Evolutionary conservation across 2,113 vertebrate species (phyloP).

Genomic region (Hirundichthys speculiger): DNA sequence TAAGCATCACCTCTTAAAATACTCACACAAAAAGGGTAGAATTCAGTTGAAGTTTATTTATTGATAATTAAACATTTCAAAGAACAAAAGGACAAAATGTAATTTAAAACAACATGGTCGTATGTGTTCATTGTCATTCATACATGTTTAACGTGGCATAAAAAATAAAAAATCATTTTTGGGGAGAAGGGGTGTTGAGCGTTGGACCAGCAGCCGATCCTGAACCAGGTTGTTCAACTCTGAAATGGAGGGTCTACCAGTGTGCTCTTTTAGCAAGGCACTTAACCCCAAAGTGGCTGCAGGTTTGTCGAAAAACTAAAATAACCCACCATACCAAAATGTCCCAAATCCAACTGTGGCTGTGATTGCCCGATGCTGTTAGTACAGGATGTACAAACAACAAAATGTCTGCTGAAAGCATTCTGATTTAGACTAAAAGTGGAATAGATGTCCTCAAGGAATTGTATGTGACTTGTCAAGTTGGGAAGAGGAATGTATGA

Average conservation of each 20-base stretch:
- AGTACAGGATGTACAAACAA: constrained; percentile 33
- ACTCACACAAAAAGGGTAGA: constrained; percentile 47
- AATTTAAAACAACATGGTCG: constrained; percentile 74
- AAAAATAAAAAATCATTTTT: constrained; percentile 66
- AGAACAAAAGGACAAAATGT: constrained; percentile 73
- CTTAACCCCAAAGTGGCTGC: constrained; percentile 69
- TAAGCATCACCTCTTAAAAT: constrained; percentile 13
- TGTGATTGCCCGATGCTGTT: constrained; percentile 45
- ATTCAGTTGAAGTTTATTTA: constrained; percentile 70
- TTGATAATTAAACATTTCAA: constrained; percentile 77
- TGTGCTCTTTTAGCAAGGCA: constrained; percentile 77
- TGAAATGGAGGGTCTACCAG: constrained; percentile 65
- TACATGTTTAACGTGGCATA: constrained; percentile 73
- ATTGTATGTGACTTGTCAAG: constrained; percentile 29
- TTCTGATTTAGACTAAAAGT: constrained; percentile 49
- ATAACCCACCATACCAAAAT: constrained; percentile 38
- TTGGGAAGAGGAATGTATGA: constrained; percentile 63
- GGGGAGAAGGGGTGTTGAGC: constrained; percentile 37
- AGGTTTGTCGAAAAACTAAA: constrained; percentile 59
- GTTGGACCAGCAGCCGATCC: constrained; percentile 76
- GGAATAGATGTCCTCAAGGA: constrained; percentile 35
- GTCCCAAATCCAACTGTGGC: constrained; percentile 51
- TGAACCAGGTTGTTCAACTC: constrained; percentile 67
- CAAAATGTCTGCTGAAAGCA: constrained; percentile 37
- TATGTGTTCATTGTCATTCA: constrained; percentile 67